phyloP scores from a whole-genome alignment of 2,113 vertebrate genomes.

The Papio anubis region DNA sequence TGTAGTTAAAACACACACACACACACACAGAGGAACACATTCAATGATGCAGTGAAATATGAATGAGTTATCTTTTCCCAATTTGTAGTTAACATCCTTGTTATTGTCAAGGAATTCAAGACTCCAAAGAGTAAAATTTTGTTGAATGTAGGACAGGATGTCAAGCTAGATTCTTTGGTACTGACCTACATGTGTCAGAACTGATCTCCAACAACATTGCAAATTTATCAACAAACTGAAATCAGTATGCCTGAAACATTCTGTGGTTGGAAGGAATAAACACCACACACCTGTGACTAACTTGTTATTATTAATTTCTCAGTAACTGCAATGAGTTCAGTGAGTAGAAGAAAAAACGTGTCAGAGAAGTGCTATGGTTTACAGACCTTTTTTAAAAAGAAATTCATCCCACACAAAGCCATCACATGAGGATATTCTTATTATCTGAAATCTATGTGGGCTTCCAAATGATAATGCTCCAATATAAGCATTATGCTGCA shows the following conservation, averaged over 20 bases:
- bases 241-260: not conserved
- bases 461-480: not conserved
- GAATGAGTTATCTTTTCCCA: constrained; percentile 38
- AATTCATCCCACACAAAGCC: not conserved
- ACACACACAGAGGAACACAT: constrained; percentile 2
- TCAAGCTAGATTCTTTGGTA: not conserved
- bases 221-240: not conserved
- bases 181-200: not conserved
- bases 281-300: not conserved
- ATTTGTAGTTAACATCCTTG: constrained; percentile 5
- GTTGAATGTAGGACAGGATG: not conserved
- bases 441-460: not conserved
- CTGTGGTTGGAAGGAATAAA: not conserved
- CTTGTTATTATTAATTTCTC: not conserved
- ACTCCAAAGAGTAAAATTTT: not conserved
- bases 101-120: constrained; percentile 28
- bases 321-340: not conserved
- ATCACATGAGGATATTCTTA: not conserved
- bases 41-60: not conserved
- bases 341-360: not conserved
- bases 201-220: not conserved
- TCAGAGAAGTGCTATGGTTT: not conserved
- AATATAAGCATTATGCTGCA: not conserved
- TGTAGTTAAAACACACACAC: not conserved
- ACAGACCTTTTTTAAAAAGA: not conserved